Percentiles rank a stretch among this genome's conserved stretches.
Evolutionary conservation across 2,888 invertebrate species (phyloP).

Genomic region (Oxyscelio sp.): DNA sequence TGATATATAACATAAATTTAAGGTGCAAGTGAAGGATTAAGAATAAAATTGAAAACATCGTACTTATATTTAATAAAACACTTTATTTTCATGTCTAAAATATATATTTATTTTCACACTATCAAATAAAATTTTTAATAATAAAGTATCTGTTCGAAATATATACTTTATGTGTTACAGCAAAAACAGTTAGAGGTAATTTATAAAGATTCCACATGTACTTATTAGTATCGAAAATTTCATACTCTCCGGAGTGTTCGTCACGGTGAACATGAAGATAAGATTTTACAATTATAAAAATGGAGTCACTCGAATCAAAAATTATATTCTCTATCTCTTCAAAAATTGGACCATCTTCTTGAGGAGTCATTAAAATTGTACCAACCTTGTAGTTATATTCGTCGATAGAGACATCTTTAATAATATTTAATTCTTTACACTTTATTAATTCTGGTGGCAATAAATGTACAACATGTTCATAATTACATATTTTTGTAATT

Average conservation of each 20-base stretch:
- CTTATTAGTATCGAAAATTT: background rate
- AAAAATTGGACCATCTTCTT: conserved; percentile 1
- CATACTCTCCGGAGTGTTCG: background rate
- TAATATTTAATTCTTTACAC: background rate
- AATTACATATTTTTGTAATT: background rate
- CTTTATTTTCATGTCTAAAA: too few relatives aligned
- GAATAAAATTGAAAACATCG: background rate
- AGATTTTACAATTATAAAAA: background rate
- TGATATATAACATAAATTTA: background rate
- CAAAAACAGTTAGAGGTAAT: background rate
- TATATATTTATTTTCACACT: background rate
- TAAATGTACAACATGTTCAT: background rate
- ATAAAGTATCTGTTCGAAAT: background rate
- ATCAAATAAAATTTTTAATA: conserved; percentile 1
- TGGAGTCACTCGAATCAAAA: background rate
- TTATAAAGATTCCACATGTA: background rate
- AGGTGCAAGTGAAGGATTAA: background rate
- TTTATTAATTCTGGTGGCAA: background rate
- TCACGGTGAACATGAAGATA: background rate
- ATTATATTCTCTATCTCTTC: background rate
- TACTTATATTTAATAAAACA: background rate
- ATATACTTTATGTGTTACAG: background rate
- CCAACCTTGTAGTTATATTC: background rate
- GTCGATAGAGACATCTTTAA: background rate
- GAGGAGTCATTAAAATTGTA: background rate